Evolutionary conservation across 2,797 vertebrate genomes (phyloP).

Genomic region (Linurgus olivaceus): DNA sequence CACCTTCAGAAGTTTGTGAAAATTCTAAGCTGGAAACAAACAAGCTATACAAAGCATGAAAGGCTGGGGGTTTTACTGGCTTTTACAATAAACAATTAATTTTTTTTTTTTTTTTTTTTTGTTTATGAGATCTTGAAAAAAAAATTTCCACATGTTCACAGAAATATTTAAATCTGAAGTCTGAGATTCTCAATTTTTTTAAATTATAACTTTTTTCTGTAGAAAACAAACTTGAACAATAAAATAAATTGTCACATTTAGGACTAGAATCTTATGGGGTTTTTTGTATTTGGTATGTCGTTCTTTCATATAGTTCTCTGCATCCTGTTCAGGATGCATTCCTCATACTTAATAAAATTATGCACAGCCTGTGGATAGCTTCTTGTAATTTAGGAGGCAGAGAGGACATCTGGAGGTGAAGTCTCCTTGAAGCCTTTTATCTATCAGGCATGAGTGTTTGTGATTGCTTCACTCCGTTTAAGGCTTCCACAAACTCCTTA

Average conservation of each 20-base stretch:
- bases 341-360: background rate
- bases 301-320: background rate
- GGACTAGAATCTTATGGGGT: background rate
- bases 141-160: background rate
- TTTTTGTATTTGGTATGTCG: background rate
- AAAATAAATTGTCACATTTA: background rate
- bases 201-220: background rate
- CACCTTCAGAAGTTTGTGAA: background rate
- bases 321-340: background rate
- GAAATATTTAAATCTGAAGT: background rate
- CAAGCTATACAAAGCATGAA: background rate
- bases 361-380: background rate
- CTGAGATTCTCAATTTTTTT: background rate
- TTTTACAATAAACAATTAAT: background rate
- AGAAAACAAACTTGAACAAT: background rate
- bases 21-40: background rate
- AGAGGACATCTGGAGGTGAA: background rate
- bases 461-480: background rate
- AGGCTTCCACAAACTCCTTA: background rate
- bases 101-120: background rate
- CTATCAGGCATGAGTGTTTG: background rate
- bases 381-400: background rate
- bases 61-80: background rate
- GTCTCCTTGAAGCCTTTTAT: background rate
- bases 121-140: background rate